Conservation (phyloP, 1,140 invertebrate genomes). For the Cydia fagiglandana region DNA sequence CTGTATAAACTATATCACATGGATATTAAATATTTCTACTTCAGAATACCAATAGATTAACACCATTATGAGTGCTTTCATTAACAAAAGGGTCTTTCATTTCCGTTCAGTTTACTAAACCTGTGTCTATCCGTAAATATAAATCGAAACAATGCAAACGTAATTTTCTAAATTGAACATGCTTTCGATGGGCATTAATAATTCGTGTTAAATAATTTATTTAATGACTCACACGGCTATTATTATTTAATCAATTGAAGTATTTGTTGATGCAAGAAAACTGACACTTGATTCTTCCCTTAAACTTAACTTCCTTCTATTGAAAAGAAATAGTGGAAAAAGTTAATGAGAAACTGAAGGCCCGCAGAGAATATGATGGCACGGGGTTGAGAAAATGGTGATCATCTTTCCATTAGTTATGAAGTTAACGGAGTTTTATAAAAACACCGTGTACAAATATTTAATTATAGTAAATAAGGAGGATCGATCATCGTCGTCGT, state of each 20-base stretch:
- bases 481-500: neutral
- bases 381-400: neutral
- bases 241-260: neutral
- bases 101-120: neutral
- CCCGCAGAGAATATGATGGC: neutral
- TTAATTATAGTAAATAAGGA: neutral
- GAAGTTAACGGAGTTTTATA: neutral
- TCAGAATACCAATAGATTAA: neutral
- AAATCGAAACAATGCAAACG: neutral
- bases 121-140: neutral
- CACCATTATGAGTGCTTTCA: neutral
- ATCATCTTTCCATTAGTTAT: neutral
- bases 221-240: neutral
- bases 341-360: neutral
- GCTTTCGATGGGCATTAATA: neutral
- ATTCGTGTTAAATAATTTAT: neutral
- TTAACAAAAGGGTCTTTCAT: neutral
- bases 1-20: neutral
- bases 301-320: neutral
- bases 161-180: conserved; percentile 12
- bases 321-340: too few species aligned
- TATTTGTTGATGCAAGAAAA: neutral
- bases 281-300: neutral
- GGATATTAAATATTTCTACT: neutral
- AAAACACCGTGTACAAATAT: too few species aligned